Evolutionary conservation across 1,140 invertebrate species (phyloP).

Genomic region (Cyphomyrmex costatus): DNA sequence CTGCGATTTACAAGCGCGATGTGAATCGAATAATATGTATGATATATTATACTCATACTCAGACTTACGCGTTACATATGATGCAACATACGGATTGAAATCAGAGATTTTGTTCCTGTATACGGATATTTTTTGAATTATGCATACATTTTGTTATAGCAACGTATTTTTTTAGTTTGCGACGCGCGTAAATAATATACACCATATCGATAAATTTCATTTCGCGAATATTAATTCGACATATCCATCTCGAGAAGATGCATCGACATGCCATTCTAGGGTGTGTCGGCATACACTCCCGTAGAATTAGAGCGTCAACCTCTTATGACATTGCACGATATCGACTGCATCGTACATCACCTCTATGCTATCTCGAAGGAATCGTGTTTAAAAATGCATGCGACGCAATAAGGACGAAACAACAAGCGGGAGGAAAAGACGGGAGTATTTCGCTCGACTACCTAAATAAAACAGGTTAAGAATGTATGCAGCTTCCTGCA

Average conservation of each 20-base stretch:
- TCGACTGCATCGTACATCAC: constrained; percentile 56
- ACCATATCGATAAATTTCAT: constrained; percentile 61
- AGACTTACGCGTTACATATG: neutral
- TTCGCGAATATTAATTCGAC: constrained; percentile 66
- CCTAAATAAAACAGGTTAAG: constrained; percentile 57
- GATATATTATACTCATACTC: neutral
- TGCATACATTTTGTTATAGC: neutral
- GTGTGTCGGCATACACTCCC: constrained; percentile 48
- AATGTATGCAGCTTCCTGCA: constrained; percentile 55
- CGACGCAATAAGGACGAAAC: constrained; percentile 55
- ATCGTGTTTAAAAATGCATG: constrained; percentile 57
- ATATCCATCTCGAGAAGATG: constrained; percentile 63
- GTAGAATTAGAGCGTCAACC: constrained; percentile 66
- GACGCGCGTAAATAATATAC: constrained; percentile 8
- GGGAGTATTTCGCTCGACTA: constrained; percentile 56
- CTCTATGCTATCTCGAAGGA: constrained; percentile 48
- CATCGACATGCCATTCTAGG: constrained; percentile 64
- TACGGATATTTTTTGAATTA: constrained; percentile 6
- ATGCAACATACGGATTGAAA: neutral
- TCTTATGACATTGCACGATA: constrained; percentile 62
- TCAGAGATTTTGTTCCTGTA: constrained; percentile 20
- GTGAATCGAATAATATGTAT: constrained; percentile 11
- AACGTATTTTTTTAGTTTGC: constrained; percentile 26
- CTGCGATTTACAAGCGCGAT: constrained; percentile 40
- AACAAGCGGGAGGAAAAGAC: constrained; percentile 36